These are phyloP conservation scores for Hydriomena furcata DNA, from an alignment of 2,888 invertebrate species.

Conservation along the genomic window DNA sequence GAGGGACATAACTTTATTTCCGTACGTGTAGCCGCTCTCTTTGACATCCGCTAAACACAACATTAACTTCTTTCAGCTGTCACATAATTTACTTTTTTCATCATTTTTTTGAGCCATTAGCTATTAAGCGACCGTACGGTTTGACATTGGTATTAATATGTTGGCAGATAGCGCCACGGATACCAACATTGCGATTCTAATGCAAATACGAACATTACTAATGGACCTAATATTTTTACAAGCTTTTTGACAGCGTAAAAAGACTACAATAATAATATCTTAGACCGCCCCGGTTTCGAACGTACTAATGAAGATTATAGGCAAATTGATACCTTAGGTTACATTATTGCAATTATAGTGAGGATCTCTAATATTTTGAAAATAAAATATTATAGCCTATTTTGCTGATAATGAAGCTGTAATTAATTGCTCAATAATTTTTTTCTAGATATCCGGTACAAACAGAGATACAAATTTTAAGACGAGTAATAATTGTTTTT, in stretches of 20 bases:
- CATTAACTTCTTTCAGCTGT: constrained; percentile 79
- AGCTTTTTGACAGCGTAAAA: not conserved
- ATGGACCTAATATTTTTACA: constrained; percentile 24
- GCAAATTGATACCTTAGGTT: too few relatives aligned
- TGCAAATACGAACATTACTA: constrained; percentile 25
- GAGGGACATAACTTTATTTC: constrained; percentile 43
- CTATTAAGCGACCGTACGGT: constrained; percentile 70
- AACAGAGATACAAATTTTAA: too few relatives aligned
- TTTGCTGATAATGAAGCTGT: too few relatives aligned
- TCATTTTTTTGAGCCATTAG: constrained; percentile 74
- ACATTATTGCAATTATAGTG: too few relatives aligned
- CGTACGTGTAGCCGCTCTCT: constrained; percentile 45
- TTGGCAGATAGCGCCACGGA: constrained; percentile 56
- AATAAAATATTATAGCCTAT: too few relatives aligned
- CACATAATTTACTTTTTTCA: constrained; percentile 78
- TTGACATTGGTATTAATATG: constrained; percentile 74
- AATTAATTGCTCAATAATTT: too few relatives aligned
- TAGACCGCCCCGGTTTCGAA: too few relatives aligned
- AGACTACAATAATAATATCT: too few relatives aligned
- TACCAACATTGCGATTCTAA: constrained; percentile 43
- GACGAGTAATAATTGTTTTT: too few relatives aligned
- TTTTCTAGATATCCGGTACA: too few relatives aligned
- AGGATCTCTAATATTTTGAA: too few relatives aligned
- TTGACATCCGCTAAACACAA: constrained; percentile 80
- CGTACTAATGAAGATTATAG: too few relatives aligned